Evolutionary conservation across 1,140 invertebrate genomes (phyloP).

Genomic region (Sycophila sp.): DNA sequence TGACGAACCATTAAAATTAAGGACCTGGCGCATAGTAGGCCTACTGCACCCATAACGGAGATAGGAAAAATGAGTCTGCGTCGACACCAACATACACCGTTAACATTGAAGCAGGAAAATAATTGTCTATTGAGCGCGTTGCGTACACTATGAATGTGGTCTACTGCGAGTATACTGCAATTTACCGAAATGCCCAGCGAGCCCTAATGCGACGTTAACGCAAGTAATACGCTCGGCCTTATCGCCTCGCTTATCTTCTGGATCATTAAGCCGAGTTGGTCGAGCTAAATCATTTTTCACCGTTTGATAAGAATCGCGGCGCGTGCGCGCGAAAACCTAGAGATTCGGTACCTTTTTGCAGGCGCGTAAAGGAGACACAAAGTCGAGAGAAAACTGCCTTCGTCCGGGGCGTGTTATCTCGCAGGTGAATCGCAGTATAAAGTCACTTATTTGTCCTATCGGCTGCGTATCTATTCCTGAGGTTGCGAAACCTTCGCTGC

Average conservation of each 20-base stretch:
- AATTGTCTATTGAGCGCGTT: too few relatives aligned
- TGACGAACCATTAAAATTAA: conserved; percentile 15
- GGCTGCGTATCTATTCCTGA: conserved; percentile 12
- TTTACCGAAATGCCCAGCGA: too few relatives aligned
- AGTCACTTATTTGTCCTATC: conserved; percentile 29
- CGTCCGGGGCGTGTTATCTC: conserved; percentile 1
- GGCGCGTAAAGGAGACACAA: background rate
- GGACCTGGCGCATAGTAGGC: background rate
- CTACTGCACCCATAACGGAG: too few relatives aligned
- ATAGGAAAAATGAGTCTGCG: too few relatives aligned
- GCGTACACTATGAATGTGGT: too few relatives aligned
- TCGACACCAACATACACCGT: too few relatives aligned
- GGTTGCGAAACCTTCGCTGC: conserved; percentile 15
- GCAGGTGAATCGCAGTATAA: conserved; percentile 21
- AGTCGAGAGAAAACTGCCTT: background rate
- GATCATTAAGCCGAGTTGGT: background rate
- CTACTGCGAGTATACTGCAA: too few relatives aligned
- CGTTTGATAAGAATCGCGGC: background rate
- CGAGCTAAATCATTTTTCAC: conserved; percentile 21
- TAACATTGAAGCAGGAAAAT: too few relatives aligned
- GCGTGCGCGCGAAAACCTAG: background rate
- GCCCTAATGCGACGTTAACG: background rate
- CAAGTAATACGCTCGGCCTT: background rate
- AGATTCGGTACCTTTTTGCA: background rate
- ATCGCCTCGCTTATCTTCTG: background rate